Conservation (phyloP, 2,113 vertebrate genomes). For the Tachycineta bicolor region DNA sequence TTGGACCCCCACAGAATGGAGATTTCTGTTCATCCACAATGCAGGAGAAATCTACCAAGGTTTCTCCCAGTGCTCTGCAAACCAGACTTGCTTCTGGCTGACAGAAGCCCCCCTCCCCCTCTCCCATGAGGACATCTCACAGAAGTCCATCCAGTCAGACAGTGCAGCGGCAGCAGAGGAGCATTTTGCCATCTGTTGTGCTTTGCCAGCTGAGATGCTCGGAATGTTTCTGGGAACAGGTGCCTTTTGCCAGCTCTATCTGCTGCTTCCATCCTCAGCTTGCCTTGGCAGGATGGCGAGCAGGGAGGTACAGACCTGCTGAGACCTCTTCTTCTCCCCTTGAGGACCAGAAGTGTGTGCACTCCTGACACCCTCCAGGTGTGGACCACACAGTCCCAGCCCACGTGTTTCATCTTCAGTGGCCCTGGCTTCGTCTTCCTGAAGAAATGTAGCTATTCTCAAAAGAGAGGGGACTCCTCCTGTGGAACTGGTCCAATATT, state of each 20-base stretch:
- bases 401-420: rapidly evolving
- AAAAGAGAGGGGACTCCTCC: neutral
- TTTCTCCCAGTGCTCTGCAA: neutral
- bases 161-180: neutral
- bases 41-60: neutral
- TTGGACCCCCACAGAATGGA: neutral
- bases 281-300: neutral
- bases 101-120: neutral
- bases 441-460: neutral
- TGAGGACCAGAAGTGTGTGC: neutral
- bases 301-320: neutral
- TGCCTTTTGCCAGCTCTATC: neutral
- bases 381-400: neutral
- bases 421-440: neutral
- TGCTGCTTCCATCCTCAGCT: neutral
- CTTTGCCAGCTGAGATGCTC: neutral
- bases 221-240: neutral
- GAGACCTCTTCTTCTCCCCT: neutral
- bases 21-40: neutral
- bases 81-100: neutral
- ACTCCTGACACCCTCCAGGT: neutral
- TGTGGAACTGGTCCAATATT: neutral
- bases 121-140: neutral
- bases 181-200: neutral
- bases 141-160: rapidly evolving